Evolutionary conservation across 2,797 vertebrate species (phyloP).

Genomic region (Pteropus rufus): DNA sequence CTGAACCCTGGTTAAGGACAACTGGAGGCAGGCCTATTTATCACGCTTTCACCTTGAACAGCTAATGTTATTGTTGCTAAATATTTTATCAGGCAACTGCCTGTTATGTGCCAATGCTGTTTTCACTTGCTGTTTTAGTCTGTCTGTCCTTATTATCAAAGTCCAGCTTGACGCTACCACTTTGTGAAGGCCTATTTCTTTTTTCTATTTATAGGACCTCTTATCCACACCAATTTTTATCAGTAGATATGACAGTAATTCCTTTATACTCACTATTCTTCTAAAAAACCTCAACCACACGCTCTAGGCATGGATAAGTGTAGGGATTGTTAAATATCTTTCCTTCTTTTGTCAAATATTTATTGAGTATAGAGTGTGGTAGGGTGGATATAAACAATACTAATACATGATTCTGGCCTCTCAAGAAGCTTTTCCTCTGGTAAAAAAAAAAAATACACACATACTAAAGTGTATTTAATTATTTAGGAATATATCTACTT

Average conservation of each 20-base stretch:
- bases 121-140: background rate
- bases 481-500: background rate
- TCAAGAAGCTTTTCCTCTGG: background rate
- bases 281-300: background rate
- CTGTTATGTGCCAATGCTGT: background rate
- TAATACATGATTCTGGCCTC: background rate
- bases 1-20: background rate
- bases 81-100: constrained; percentile 29
- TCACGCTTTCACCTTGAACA: background rate
- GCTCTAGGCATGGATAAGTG: background rate
- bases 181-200: background rate
- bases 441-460: background rate
- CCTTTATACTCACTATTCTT: background rate
- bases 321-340: background rate
- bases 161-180: background rate
- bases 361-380: background rate
- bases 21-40: background rate
- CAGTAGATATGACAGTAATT: background rate
- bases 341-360: background rate
- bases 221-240: background rate
- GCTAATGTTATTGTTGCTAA: constrained; percentile 2
- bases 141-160: background rate
- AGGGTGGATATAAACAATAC: background rate
- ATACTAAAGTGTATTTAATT: constrained; percentile 8
- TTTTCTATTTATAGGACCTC: background rate